Base-by-base conservation (phyloP, 2,888 invertebrate species). In the Plagiodera versicolora region DNA sequence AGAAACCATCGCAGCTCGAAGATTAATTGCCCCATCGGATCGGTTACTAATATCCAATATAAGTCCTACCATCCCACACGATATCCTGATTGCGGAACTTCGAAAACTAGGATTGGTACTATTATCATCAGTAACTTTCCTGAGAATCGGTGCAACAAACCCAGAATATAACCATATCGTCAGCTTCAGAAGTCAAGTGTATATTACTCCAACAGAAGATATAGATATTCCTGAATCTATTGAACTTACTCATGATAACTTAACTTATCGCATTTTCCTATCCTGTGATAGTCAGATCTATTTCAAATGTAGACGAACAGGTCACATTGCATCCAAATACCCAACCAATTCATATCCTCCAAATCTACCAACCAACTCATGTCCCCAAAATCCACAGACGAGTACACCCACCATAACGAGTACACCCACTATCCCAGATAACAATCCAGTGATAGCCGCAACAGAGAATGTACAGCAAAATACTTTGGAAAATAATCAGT, bases 11-110 rank as follows among this genome's bases (percentile, higher is more conserved):
- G 20, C 17, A 49, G 61, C 66, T 4, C 54, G 65, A 18, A 61
- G 63, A 32, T 55, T 71, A 16, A 61, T 72, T 9, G 64, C 68
- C 9, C 61, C 63, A 49, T 55, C 70, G 1, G 56, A 67, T 56
- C 52, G 67, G 30, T 50, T 71, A 16, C 58, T 72, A n/a, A 61
- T 73, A 6, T 73, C 73, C 19, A 73, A 72, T 50, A 68, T 72
- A 0, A 60, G 60, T 44, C 48, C 69, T 67, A 18, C 65, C 1
- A 70, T 71, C 18, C 70, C 66, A 9, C 67, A 70, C 48, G 35
- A 58, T 8, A 28, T 58, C 10, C 14, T 65, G 28, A 67, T 66
- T 61, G 35, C 58, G n/a, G 54, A 50, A 39, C 44, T 72, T 6
- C 65, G 61, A 52, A 62, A 53, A 30, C 47, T 64, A 16, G 56